Conservation (phyloP, 1,140 invertebrate species). For the Drosophila mayri region DNA sequence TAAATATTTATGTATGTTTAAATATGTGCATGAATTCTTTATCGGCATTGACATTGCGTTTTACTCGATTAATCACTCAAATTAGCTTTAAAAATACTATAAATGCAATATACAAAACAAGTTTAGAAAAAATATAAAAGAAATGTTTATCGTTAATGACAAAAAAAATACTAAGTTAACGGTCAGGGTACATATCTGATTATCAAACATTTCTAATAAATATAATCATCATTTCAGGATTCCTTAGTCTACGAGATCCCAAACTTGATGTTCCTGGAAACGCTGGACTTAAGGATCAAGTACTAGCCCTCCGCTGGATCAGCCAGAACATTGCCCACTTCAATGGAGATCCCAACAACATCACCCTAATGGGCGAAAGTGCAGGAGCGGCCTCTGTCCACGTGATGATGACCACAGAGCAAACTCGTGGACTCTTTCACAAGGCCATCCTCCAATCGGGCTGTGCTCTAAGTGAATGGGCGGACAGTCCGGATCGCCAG, state of each 20-base stretch:
- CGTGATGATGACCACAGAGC: conserved; percentile 86
- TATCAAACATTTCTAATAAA: no score
- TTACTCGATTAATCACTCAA: not conserved
- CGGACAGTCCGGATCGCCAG: conserved; percentile 33
- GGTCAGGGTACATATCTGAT: not conserved
- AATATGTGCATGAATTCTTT: not conserved
- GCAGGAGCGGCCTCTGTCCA: conserved; percentile 84
- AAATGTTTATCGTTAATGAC: not conserved
- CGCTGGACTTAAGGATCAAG: conserved; percentile 84
- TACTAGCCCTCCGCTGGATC: conserved; percentile 87
- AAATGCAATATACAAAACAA: not conserved
- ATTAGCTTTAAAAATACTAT: not conserved
- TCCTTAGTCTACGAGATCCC: conserved; percentile 77
- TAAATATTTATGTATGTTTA: not conserved
- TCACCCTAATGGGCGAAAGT: conserved; percentile 85
- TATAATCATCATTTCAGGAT: conserved; percentile 45
- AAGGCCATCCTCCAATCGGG: conserved; percentile 86
- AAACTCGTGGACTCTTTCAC: conserved; percentile 84
- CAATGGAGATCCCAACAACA: conserved; percentile 56
- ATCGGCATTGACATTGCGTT: not conserved
- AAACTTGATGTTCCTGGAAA: conserved; percentile 77
- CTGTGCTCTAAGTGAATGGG: conserved; percentile 84
- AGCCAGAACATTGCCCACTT: conserved; percentile 87
- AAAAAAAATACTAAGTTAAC: not conserved
- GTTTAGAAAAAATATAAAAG: not conserved